Evolutionary conservation across 2,113 vertebrate species (phyloP).

Genomic region (Tupaia tana): DNA sequence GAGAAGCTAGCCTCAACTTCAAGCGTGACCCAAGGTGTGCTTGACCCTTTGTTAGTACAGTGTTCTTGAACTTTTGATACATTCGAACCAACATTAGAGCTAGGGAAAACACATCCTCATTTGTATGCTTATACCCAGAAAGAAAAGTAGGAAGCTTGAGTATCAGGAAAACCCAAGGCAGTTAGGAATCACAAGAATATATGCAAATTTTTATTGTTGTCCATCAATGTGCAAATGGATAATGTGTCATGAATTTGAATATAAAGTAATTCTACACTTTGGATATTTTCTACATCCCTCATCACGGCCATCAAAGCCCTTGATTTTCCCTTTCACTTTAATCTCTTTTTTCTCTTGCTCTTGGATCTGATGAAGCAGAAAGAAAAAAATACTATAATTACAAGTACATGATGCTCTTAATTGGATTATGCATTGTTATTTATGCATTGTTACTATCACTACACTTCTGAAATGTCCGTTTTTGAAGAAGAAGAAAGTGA

Average conservation of each 20-base stretch:
- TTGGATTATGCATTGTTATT: neutral
- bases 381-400: neutral
- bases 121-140: neutral
- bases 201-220: neutral
- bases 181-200: neutral
- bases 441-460: neutral
- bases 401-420: neutral
- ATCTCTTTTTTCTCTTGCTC: neutral
- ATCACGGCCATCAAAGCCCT: neutral
- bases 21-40: neutral
- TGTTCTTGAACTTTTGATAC: slow-evolving; percentile 6
- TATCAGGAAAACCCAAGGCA: neutral
- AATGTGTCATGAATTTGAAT: neutral
- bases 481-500: slow-evolving; percentile 5
- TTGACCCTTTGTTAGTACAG: neutral
- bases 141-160: neutral
- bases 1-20: neutral
- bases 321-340: neutral
- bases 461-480: neutral
- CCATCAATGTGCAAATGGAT: neutral
- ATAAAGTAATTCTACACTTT: neutral
- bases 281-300: neutral
- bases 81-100: neutral
- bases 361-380: slow-evolving; percentile 12
- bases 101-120: neutral